These are phyloP conservation scores for Linyphia triangularis DNA, from an alignment of 2,888 invertebrate species.

Conservation along the genomic window DNA sequence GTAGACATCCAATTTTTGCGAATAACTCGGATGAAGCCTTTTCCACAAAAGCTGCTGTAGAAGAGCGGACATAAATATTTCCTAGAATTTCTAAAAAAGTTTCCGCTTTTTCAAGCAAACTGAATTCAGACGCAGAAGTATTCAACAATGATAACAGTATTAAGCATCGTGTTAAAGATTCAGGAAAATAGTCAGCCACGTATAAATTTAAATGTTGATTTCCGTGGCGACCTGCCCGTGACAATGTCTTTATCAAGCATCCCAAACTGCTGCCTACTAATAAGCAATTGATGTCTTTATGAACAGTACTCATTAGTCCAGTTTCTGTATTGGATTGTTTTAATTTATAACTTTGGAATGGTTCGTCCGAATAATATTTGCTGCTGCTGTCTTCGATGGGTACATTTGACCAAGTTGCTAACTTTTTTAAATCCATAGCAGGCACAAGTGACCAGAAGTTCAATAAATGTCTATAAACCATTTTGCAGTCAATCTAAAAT, in stretches of 20 bases:
- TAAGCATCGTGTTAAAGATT: constrained; percentile 24
- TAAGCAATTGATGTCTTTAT: constrained; percentile 23
- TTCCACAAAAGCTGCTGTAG: constrained; percentile 7
- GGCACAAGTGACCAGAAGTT: constrained; percentile 70
- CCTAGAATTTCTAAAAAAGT: constrained; percentile 62
- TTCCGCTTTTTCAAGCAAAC: constrained; percentile 49
- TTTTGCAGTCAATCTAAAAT: constrained; percentile 6
- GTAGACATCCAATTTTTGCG: not conserved
- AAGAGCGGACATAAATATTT: constrained; percentile 28
- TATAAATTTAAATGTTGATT: constrained; percentile 31
- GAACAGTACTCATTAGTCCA: not conserved
- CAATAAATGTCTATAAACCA: constrained; percentile 48
- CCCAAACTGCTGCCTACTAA: constrained; percentile 48
- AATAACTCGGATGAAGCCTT: constrained; percentile 11
- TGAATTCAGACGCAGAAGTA: not conserved
- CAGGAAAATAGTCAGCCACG: constrained; percentile 30
- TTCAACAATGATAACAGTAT: constrained; percentile 44
- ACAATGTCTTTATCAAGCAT: constrained; percentile 49
- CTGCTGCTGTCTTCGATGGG: not conserved
- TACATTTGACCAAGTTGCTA: not conserved
- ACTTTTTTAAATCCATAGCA: constrained; percentile 37
- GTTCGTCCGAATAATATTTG: not conserved
- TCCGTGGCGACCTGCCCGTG: constrained; percentile 38
- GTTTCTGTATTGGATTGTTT: not conserved
- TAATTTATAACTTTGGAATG: not conserved